Percentiles rank a stretch among this genome's conserved stretches.
These are phyloP conservation scores for Brachypodius melanocephalos DNA, from an alignment of 2,113 vertebrate genomes.

Conservation along the genomic window DNA sequence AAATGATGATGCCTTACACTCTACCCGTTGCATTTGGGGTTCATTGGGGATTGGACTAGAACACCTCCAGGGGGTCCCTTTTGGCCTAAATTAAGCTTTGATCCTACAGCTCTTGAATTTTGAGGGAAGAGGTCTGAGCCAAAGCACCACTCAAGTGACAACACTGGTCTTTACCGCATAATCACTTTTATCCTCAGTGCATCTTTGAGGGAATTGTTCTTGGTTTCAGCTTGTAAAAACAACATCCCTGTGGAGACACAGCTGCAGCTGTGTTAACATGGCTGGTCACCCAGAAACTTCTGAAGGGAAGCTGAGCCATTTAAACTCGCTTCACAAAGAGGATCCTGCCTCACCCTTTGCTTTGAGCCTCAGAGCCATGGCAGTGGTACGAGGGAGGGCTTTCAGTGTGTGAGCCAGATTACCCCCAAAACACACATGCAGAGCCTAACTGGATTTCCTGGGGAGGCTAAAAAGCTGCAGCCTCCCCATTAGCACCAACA, in stretches of 20 bases:
- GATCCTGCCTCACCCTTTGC: not conserved
- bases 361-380: not conserved
- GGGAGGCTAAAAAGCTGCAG: not conserved
- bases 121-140: not conserved
- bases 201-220: conserved; percentile 28
- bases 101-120: not conserved
- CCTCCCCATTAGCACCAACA: not conserved
- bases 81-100: not conserved
- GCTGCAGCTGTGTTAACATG: conserved; percentile 12
- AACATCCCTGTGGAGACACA: conserved; percentile 11
- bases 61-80: not conserved
- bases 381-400: not conserved
- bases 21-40: not conserved
- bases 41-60: not conserved
- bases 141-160: not conserved
- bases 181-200: not conserved
- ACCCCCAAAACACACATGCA: not conserved
- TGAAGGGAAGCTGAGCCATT: not conserved
- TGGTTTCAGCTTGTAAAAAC: not conserved
- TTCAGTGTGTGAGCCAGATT: not conserved
- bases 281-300: conserved; percentile 23
- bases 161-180: not conserved
- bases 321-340: not conserved
- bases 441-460: not conserved
- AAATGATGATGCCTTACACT: not conserved